phyloP scores from a whole-genome alignment of 64 coral and sea anemone genomes.

The Pocillopora damicornis region DNA sequence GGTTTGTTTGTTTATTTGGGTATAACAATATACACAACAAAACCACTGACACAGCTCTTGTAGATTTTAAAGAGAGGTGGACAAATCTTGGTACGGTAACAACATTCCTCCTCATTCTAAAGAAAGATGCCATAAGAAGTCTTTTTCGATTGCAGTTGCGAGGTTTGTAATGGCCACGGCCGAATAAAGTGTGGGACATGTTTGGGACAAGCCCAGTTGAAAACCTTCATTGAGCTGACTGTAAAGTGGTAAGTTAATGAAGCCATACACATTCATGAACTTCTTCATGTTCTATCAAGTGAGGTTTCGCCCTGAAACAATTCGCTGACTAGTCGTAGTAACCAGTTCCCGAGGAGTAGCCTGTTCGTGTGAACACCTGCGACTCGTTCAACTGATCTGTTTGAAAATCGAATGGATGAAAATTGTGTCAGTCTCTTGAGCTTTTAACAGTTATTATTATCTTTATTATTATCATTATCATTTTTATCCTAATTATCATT shows the following conservation, averaged over 20 bases:
- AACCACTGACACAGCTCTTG: no score
- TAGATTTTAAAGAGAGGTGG: no score
- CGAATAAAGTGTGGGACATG: constrained; percentile 63
- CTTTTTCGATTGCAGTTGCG: constrained; percentile 44
- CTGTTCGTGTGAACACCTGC: no score
- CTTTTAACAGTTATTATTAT: not conserved
- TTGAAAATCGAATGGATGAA: not conserved
- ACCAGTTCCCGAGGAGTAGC: no score
- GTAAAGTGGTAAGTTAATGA: constrained; percentile 59
- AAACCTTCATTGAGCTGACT: constrained; percentile 69
- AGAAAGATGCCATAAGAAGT: no score
- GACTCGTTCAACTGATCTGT: not conserved
- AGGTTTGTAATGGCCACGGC: constrained; percentile 65
- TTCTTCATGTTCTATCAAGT: not conserved
- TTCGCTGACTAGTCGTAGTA: no score
- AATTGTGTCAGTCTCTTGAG: not conserved
- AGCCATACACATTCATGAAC: not conserved
- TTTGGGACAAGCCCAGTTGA: constrained; percentile 63
- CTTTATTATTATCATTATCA: no score
- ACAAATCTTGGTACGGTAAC: not conserved
- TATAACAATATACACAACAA: no score
- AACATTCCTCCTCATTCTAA: not conserved
- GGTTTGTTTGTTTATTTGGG: no score
- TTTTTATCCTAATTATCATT: no score
- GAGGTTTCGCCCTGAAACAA: no score